A percentile compares a stretch with the other conserved stretches of the same genome.
Evolutionary conservation across 2,797 vertebrate species (phyloP).

Genomic region (Brachymystax lenok): DNA sequence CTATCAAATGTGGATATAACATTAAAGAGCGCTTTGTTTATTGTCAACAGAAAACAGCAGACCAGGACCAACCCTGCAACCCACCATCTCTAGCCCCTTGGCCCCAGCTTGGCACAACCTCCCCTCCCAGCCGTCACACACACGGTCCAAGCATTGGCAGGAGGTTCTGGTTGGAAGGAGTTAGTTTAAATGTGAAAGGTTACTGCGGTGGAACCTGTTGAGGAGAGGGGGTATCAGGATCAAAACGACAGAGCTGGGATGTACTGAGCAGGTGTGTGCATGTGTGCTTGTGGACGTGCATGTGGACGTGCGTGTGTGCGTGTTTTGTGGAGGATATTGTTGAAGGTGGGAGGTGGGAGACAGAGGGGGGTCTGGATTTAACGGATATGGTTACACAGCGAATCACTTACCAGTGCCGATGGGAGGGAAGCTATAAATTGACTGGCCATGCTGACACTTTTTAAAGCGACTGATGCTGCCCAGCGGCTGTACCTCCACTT

Average conservation of each 20-base stretch:
- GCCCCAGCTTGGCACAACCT: too few relatives aligned
- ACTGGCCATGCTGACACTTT: slow-evolving; percentile 59
- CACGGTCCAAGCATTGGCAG: not conserved
- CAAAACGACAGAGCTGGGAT: not conserved
- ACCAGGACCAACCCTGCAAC: not conserved
- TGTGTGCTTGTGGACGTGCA: not conserved
- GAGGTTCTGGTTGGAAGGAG: slow-evolving; percentile 9
- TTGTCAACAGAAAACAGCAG: not conserved
- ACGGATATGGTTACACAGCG: slow-evolving; percentile 61
- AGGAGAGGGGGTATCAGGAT: not conserved
- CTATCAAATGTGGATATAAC: not conserved
- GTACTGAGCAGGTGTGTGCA: not conserved
- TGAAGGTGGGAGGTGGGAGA: slow-evolving; percentile 4
- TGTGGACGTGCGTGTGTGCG: slow-evolving; percentile 8
- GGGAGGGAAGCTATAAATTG: slow-evolving; percentile 63
- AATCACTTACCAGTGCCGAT: slow-evolving; percentile 52
- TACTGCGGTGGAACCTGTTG: slow-evolving; percentile 13
- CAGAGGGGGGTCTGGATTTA: slow-evolving; percentile 29
- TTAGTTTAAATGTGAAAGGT: slow-evolving; percentile 40
- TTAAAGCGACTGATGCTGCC: slow-evolving; percentile 41
- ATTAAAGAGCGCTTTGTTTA: not conserved
- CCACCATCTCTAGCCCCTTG: not conserved
- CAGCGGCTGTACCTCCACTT: slow-evolving; percentile 3
- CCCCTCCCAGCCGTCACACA: not conserved
- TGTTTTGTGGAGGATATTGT: slow-evolving; percentile 16